Conservation (phyloP, 2,888 invertebrate genomes). For the Bugulina stolonifera region DNA sequence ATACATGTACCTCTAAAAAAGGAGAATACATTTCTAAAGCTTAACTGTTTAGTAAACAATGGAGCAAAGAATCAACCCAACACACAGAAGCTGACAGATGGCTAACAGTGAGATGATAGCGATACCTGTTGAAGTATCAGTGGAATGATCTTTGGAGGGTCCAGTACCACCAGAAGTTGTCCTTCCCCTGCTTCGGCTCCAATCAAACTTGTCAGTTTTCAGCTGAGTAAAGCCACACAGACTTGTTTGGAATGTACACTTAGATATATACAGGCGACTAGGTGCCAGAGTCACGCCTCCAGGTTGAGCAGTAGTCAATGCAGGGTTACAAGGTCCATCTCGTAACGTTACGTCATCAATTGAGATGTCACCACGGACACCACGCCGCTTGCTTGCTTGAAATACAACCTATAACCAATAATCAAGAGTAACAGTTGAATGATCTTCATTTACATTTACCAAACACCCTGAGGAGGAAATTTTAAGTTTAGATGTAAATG, state of each 20-base stretch:
- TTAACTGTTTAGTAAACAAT: too few species aligned
- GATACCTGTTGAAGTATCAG: slow-evolving; percentile 21
- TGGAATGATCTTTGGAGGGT: slow-evolving; percentile 41
- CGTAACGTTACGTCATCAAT: slow-evolving; percentile 38
- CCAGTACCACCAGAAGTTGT: slow-evolving; percentile 36
- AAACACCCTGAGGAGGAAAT: too few species aligned
- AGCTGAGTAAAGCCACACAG: slow-evolving; percentile 16
- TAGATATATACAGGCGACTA: not conserved
- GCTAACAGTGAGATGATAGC: not conserved
- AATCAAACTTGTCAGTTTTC: slow-evolving; percentile 36
- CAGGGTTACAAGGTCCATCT: slow-evolving; percentile 34
- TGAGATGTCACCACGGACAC: slow-evolving; percentile 32
- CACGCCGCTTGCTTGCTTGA: slow-evolving; percentile 29
- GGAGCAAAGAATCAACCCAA: too few species aligned
- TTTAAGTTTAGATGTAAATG: too few species aligned
- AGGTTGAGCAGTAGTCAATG: not conserved
- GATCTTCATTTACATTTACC: too few species aligned
- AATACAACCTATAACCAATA: slow-evolving; percentile 29
- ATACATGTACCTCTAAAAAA: not conserved
- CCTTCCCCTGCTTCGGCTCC: slow-evolving; percentile 35
- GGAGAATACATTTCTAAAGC: too few species aligned
- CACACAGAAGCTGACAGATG: too few species aligned
- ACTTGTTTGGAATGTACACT: slow-evolving; percentile 34
- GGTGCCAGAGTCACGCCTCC: not conserved
- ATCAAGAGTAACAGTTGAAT: not conserved